Base-by-base conservation (phyloP, 2,113 vertebrate genomes). In the Aspidoscelis tigris region DNA sequence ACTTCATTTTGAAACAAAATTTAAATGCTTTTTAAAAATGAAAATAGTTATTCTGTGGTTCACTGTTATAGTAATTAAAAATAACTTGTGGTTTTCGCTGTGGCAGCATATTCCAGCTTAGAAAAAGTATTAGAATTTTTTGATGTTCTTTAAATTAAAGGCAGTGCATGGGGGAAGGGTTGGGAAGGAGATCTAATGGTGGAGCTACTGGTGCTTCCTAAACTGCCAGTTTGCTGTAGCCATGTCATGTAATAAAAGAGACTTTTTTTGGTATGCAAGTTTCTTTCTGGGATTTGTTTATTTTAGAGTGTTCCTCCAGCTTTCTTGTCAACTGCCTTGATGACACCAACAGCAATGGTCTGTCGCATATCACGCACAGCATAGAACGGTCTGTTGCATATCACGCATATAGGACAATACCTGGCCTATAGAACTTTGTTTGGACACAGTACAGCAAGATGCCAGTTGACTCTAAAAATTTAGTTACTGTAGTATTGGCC, bases 21-120 rank as follows among this genome's bases (percentile, higher is more conserved):
- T 92, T 88, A 93, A 90, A 90, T 91, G 76, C 69, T 26, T 86
- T 89, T 72, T 78, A 88, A 89, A 88, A 82, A 84, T 81, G 89
- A 53, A 94, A 93, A 89, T 88, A 0, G 88, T 84, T 85, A 58
- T 33, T 33, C 33, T 33, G 33, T 33, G 33, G 33, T 33, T 33
- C 33, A 33, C 33, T 33, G 33, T 33, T 33, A 33, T 33, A 33
- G 33, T 33, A 33, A 33, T 33, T 33, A 33, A 33, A 33, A 33
- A 33, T 33, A 33, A 33, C 33, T 33, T n/a, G 76, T 3, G 53
- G 33, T 55, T 76, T 2, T 50, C 16, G 2, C 14, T 70, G 9
- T 68, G 11, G 2, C 22, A 68, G 22, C 53, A 58, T 75, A 14
- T 43, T 39, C 16, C 33, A 58, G 18, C 8, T 41, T 39, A 26